Base-by-base conservation (phyloP, 2,888 invertebrate genomes). In the Eupeodes latifasciatus region DNA sequence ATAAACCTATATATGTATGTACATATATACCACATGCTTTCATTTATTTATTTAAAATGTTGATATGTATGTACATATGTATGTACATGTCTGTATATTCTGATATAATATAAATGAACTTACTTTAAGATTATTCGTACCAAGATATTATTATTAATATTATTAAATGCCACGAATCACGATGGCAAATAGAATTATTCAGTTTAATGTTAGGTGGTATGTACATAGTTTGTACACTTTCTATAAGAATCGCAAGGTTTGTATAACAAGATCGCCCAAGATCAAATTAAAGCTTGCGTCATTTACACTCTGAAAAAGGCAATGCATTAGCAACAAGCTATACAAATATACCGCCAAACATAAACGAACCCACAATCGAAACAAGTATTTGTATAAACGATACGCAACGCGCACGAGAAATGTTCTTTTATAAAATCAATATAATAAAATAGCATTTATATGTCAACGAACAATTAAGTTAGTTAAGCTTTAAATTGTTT, bases 401-500 rank as follows among this genome's bases (percentile, higher is more conserved):
- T 51, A 55, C 69, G 53, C 69, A 40, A 40, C 40, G 53, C 36
- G 16, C 16, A 36, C 53, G 40, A 67, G 47, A 34, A 69, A 53
- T 69, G 36, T 69, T 69, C 69, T 69, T 69, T 69, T 53, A 53
- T 53, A 69, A 69, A 69, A 69, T 69, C 69, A 69, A 69, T 69
- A 53, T 69, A 69, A 69, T 36, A 69, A 40, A 40, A 69, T 53
- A 53, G 36, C 53, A 53, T 69, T 53, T 55, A 53, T 69, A 69
- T 69, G 69, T 55, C 69, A 69, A 53, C 69, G 69, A 16, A 69
- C 69, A 69, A 69, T 69, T 69, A 69, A 69, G 53, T 69, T 69
- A 69, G 69, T 69, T 69, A 69, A 69, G 53, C 51, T 69, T 69
- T 69, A 69, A 69, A 69, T 69, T 69, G 69, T 69, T 53, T 69